phyloP scores from a whole-genome alignment of 2,888 invertebrate species.

The Polyploca ridens region DNA sequence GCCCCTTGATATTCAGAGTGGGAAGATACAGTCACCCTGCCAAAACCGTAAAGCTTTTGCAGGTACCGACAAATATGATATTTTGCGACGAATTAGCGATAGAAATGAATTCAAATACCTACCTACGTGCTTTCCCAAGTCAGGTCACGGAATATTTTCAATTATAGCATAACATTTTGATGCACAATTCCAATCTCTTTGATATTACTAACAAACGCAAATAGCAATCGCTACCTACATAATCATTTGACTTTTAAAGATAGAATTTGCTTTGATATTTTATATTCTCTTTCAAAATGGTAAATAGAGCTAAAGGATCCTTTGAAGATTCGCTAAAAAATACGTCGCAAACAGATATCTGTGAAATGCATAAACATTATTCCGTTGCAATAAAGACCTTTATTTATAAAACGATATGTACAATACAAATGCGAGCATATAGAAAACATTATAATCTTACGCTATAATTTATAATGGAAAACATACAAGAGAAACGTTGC shows the following conservation, averaged over 20 bases:
- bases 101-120: too few relatives aligned
- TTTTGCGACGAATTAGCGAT: too few relatives aligned
- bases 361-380: slow-evolving; percentile 14
- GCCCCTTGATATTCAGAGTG: too few relatives aligned
- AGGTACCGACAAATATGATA: too few relatives aligned
- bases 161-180: not conserved
- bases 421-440: slow-evolving; percentile 36
- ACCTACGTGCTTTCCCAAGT: too few relatives aligned
- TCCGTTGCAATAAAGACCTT: slow-evolving; percentile 42
- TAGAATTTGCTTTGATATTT: not conserved
- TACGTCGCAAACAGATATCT: not conserved
- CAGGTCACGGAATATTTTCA: not conserved
- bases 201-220: not conserved
- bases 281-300: not conserved
- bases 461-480: not conserved
- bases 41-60: too few relatives aligned
- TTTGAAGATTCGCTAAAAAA: not conserved
- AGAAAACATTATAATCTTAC: slow-evolving; percentile 18
- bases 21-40: too few relatives aligned
- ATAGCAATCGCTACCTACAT: not conserved
- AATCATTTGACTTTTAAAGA: not conserved
- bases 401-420: slow-evolving; percentile 53
- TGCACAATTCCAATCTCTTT: not conserved
- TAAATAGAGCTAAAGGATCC: not conserved
- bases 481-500: slow-evolving; percentile 10